Percentiles rank a stretch among this genome's conserved stretches.
These are phyloP conservation scores for Thermophis baileyi DNA, from an alignment of 2,113 vertebrate genomes.

Conservation along the genomic window DNA sequence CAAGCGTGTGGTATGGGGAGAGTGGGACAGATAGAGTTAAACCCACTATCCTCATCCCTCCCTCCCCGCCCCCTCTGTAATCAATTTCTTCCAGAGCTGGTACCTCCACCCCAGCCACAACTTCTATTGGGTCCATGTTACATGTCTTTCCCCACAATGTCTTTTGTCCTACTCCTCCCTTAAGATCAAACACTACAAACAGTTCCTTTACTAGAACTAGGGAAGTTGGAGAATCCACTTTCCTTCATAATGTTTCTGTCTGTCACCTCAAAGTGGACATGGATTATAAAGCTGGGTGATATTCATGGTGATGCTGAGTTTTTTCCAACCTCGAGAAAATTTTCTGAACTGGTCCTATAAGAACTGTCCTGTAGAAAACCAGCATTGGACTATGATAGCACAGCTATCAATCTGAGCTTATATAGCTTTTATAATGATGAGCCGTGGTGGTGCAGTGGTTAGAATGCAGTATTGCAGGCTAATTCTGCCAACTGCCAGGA, in stretches of 20 bases:
- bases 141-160: not conserved
- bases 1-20: not conserved
- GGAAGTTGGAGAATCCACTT: not conserved
- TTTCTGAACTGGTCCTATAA: not conserved
- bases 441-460: too few species aligned
- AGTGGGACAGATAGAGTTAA: not conserved
- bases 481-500: too few species aligned
- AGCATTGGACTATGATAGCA: not conserved
- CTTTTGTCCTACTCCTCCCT: not conserved
- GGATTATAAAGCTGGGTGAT: not conserved
- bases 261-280: not conserved
- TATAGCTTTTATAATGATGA: not conserved
- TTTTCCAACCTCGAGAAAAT: not conserved
- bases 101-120: not conserved
- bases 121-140: not conserved
- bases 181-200: not conserved
- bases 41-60: not conserved
- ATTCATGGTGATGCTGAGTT: not conserved
- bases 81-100: not conserved
- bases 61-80: not conserved
- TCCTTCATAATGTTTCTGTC: not conserved
- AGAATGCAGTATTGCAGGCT: too few species aligned
- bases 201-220: not conserved
- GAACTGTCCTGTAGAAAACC: not conserved
- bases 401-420: not conserved